Base-by-base conservation (phyloP, 2,888 invertebrate species). In the Elmis aenea region DNA sequence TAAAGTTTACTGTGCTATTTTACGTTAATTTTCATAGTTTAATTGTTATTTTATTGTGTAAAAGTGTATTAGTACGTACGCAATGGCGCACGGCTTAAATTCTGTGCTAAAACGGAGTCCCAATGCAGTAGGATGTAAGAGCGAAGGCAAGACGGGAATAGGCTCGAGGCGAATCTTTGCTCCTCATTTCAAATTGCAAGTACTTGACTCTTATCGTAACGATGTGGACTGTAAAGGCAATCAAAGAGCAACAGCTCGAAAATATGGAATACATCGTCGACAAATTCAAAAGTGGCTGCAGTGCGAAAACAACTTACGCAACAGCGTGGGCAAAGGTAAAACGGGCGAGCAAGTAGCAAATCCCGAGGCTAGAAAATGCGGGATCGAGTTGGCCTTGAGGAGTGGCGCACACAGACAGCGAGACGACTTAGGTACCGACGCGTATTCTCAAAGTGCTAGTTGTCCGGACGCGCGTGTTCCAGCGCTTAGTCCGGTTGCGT, bases 251-350 rank as follows among this genome's bases (percentile, higher is more conserved):
- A 91, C 90, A 10, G 90, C 90, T 42, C 77, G 90, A 58, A 91
- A 91, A 68, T 91, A 89, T 67, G 86, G 87, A 38, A 90, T 91
- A 48, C 90, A 91, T 66, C 76, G 90, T 38, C 77, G 90, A 39
- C 90, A 91, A 68, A 90, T 91, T 52, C 90, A 91, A 69, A 90
- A 91, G 74, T 91, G 90, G 90, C 71, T 91, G 49, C 90, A 90
- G 69, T 86, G 84, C 57, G 89, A 89, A 67, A 77, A 80, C 42
- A 82, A 81, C 62, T 69, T 90, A 46, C 76, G 88, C 55, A 85
- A 81, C 42, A 83, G 83, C 52, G 81, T 87, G 44, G 72, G 71
- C 32, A 75, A 76, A 56, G 62, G 54, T 37, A 58, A 57, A 44
- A 48, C 32, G 26, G 31, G 33, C 31, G 29, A 31, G 27, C 21